A percentile compares a stretch with the other conserved stretches of the same genome.
phyloP scores from a whole-genome alignment of 2,888 invertebrate species.

The Dioctria linearis region DNA sequence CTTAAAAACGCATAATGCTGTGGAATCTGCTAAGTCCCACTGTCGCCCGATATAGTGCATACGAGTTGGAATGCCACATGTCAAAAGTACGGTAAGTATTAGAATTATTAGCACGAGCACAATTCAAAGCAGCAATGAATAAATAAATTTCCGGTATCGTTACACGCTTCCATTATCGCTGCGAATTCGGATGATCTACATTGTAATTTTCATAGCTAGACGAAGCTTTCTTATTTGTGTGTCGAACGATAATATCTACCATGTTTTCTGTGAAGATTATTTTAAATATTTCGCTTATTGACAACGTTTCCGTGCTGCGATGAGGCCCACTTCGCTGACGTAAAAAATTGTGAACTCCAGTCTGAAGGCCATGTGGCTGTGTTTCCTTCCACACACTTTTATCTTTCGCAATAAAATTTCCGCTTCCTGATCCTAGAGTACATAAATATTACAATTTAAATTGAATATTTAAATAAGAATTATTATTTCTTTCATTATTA shows the following conservation, averaged over 20 bases:
- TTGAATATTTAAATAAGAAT: not conserved
- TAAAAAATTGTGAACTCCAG: too few relatives aligned
- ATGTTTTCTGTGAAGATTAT: too few relatives aligned
- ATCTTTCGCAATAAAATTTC: too few relatives aligned
- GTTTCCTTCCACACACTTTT: too few relatives aligned
- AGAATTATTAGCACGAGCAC: constrained; percentile 33
- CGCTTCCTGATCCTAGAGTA: too few relatives aligned
- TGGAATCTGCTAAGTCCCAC: constrained; percentile 61
- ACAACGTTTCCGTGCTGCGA: too few relatives aligned
- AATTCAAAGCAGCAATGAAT: constrained; percentile 41
- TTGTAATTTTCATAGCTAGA: too few relatives aligned
- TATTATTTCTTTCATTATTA: not conserved
- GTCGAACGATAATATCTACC: too few relatives aligned
- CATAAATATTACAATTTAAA: constrained; percentile 1
- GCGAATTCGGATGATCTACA: not conserved
- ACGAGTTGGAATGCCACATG: constrained; percentile 32
- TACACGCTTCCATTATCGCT: constrained; percentile 16
- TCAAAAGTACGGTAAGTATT: constrained; percentile 24
- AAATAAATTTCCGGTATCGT: constrained; percentile 31
- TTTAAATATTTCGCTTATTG: too few relatives aligned
- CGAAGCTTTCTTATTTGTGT: too few relatives aligned
- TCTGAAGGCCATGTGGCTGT: too few relatives aligned
- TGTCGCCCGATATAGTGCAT: constrained; percentile 28
- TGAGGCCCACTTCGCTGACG: too few relatives aligned
- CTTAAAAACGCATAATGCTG: constrained; percentile 61